These are phyloP conservation scores for Eurytoma adleriae DNA, from an alignment of 2,888 invertebrate species.

Conservation along the genomic window DNA sequence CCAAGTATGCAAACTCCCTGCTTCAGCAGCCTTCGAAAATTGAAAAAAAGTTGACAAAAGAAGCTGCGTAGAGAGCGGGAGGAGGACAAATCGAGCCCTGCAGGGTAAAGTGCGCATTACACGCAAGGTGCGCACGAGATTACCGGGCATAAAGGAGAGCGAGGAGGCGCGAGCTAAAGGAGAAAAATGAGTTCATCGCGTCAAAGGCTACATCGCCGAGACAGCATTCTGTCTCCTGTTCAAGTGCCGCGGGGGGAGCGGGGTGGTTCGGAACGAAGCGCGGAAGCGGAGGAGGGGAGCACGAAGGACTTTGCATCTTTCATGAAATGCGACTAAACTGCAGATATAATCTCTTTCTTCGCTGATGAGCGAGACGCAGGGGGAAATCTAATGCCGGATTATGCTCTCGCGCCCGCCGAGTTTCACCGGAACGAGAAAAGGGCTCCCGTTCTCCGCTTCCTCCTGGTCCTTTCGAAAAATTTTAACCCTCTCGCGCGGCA, in stretches of 20 bases:
- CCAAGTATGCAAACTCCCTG: neutral
- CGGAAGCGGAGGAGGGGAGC: neutral
- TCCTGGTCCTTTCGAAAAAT: conserved; percentile 45
- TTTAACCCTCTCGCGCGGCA: conserved; percentile 51
- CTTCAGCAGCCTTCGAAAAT: neutral
- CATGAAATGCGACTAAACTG: conserved; percentile 55
- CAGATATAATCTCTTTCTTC: conserved; percentile 58
- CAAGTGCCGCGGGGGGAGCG: neutral
- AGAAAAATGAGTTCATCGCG: conserved; percentile 53
- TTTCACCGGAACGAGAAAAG: conserved; percentile 32
- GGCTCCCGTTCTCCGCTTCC: conserved; percentile 18
- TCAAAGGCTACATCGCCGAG: conserved; percentile 49
- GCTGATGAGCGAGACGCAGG: neutral
- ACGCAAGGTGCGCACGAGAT: conserved; percentile 43
- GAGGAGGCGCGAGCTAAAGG: neutral
- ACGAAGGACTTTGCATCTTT: conserved; percentile 44
- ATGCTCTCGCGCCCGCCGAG: conserved; percentile 27
- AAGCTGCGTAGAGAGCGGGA: neutral
- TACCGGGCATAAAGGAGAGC: conserved; percentile 49
- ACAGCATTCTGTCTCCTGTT: conserved; percentile 12
- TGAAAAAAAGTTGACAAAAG: conserved; percentile 27
- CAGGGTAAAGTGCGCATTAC: conserved; percentile 43
- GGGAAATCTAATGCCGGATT: conserved; percentile 56
- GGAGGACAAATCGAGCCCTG: conserved; percentile 24
- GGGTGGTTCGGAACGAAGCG: neutral